Evolutionary conservation across 2,113 vertebrate genomes (phyloP).

Genomic region (Zingel zingel): DNA sequence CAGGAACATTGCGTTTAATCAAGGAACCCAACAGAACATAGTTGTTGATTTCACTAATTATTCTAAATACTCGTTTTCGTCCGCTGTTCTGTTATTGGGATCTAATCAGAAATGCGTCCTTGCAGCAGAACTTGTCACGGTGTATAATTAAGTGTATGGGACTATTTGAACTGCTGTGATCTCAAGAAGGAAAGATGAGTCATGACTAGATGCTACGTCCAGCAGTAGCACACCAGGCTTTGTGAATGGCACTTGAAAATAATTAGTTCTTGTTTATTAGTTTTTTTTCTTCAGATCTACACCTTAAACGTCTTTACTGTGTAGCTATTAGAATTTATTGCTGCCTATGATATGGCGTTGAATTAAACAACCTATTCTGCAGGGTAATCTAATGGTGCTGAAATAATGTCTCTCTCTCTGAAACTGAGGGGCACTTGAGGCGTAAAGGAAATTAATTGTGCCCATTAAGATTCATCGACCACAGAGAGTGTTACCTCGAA

Average conservation of each 20-base stretch:
- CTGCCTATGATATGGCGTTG: constrained; percentile 61
- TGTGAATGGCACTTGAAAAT: constrained; percentile 69
- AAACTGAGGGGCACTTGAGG: constrained; percentile 75
- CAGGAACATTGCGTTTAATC: constrained; percentile 53
- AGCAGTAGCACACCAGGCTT: constrained; percentile 15
- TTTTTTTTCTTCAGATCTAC: constrained; percentile 64
- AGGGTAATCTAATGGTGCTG: constrained; percentile 79
- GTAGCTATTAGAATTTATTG: constrained; percentile 77
- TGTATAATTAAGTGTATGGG: constrained; percentile 50
- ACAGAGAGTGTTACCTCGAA: constrained; percentile 60
- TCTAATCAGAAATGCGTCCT: constrained; percentile 56
- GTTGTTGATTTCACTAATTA: constrained; percentile 67
- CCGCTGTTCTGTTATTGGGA: constrained; percentile 32
- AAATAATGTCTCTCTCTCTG: constrained; percentile 77
- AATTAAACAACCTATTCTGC: constrained; percentile 76
- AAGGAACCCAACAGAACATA: constrained; percentile 42
- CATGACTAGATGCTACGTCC: constrained; percentile 42
- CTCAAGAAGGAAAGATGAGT: constrained; percentile 33
- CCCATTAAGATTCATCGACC: constrained; percentile 82
- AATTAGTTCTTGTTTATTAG: constrained; percentile 80
- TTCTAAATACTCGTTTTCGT: constrained; percentile 32
- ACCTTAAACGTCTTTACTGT: constrained; percentile 74
- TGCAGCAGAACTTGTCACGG: constrained; percentile 44
- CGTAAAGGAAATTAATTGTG: constrained; percentile 80
- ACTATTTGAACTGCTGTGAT: constrained; percentile 38